Percentiles rank a stretch among this genome's conserved stretches.
Conservation (phyloP, 2,888 invertebrate genomes). For the Onchidella celtica region DNA sequence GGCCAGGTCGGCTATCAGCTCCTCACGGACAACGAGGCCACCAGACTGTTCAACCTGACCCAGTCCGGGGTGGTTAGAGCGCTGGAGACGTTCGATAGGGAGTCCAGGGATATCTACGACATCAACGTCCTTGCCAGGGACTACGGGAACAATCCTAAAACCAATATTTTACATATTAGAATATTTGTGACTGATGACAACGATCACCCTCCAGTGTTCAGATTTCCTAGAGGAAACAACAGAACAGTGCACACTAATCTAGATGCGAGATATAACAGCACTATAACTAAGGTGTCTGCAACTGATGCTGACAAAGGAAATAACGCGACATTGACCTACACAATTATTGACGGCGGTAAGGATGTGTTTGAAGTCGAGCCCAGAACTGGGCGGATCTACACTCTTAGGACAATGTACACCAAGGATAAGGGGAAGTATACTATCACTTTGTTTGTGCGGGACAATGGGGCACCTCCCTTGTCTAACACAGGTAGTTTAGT, state of each 20-base stretch:
- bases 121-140: slow-evolving; percentile 72
- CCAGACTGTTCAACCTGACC: slow-evolving; percentile 60
- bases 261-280: slow-evolving; percentile 59
- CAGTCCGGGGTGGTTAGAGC: slow-evolving; percentile 61
- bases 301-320: slow-evolving; percentile 67
- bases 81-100: slow-evolving; percentile 66
- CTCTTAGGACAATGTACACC: slow-evolving; percentile 21
- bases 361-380: slow-evolving; percentile 44
- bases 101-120: slow-evolving; percentile 59
- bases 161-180: slow-evolving; percentile 56
- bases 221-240: slow-evolving; percentile 66
- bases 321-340: slow-evolving; percentile 49
- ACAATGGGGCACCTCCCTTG: slow-evolving; percentile 60
- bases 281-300: slow-evolving; percentile 66
- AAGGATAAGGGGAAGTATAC: slow-evolving; percentile 59
- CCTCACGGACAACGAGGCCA: slow-evolving; percentile 57
- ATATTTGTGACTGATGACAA: slow-evolving; percentile 71
- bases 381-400: slow-evolving; percentile 42
- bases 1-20: slow-evolving; percentile 54
- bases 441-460: slow-evolving; percentile 63
- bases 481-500: slow-evolving; percentile 54
- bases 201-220: slow-evolving; percentile 72
- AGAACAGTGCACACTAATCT: slow-evolving; percentile 62
- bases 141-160: slow-evolving; percentile 64
- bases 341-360: slow-evolving; percentile 31